Evolutionary conservation across 1,140 invertebrate species (phyloP).

Genomic region (Bombus pascuorum): DNA sequence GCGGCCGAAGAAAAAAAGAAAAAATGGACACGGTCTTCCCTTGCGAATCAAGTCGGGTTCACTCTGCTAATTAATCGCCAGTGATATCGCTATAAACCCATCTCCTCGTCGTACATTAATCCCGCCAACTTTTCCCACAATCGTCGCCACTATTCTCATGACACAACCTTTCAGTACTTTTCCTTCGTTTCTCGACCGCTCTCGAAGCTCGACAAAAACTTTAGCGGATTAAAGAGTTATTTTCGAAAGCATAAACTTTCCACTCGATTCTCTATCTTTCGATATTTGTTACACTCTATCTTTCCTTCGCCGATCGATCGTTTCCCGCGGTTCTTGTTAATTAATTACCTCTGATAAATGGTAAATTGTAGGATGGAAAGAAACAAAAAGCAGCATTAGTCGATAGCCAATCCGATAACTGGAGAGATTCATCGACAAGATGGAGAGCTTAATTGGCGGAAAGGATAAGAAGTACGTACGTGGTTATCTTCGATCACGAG

Average conservation of each 20-base stretch:
- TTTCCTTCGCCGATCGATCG: neutral
- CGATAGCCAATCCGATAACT: neutral
- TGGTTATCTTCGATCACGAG: neutral
- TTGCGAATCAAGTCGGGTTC: conserved; percentile 28
- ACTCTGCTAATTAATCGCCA: conserved; percentile 56
- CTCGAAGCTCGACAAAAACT: neutral
- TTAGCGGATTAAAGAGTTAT: neutral
- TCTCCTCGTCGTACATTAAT: conserved; percentile 54
- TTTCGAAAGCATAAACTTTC: conserved; percentile 26
- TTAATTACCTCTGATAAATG: conserved; percentile 41
- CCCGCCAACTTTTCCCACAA: conserved; percentile 4
- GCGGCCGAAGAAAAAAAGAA: neutral
- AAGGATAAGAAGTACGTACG: conserved; percentile 10
- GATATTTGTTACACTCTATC: neutral
- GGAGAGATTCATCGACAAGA: conserved; percentile 11
- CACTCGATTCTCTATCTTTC: neutral
- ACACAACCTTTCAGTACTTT: no score
- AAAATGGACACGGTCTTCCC: conserved; percentile 17
- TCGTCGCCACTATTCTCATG: neutral
- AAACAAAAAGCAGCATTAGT: neutral
- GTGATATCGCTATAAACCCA: conserved; percentile 47
- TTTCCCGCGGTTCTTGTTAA: conserved; percentile 25
- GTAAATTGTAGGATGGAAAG: neutral
- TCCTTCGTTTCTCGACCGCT: neutral
- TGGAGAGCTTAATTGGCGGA: conserved; percentile 40